Evolutionary conservation across 1,140 invertebrate species (phyloP).

Genomic region (Paralvinella palmiformis): DNA sequence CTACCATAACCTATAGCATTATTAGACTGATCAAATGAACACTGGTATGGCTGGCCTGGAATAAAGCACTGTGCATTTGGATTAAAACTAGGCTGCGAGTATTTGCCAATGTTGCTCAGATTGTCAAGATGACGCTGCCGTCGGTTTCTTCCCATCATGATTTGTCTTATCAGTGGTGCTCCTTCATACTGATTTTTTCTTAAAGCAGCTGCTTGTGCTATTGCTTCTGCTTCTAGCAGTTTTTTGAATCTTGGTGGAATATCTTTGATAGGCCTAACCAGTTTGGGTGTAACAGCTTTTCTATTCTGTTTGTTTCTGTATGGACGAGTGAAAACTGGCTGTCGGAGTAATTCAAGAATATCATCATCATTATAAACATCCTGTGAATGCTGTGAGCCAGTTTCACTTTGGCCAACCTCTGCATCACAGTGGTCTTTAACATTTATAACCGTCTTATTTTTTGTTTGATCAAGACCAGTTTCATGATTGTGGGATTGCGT

Average conservation of each 20-base stretch:
- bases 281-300: neutral
- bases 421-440: too few relatives aligned
- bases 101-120: neutral
- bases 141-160: neutral
- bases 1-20: too few relatives aligned
- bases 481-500: neutral
- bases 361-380: neutral
- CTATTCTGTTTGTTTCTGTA: too few relatives aligned
- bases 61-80: constrained; percentile 8
- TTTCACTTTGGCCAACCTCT: neutral
- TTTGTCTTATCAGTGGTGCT: neutral
- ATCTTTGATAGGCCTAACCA: constrained; percentile 1
- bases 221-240: neutral
- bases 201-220: neutral
- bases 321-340: too few relatives aligned
- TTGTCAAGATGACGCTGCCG: neutral
- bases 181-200: neutral
- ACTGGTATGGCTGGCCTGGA: constrained; percentile 5
- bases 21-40: too few relatives aligned
- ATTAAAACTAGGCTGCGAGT: neutral
- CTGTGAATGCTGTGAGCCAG: neutral
- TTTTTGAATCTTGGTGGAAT: constrained; percentile 12
- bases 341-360: neutral
- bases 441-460: too few relatives aligned
- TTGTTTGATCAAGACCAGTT: neutral